Base-by-base conservation (phyloP, 92 coral and sea anemone genomes). In the Parazoanthus swiftii region DNA sequence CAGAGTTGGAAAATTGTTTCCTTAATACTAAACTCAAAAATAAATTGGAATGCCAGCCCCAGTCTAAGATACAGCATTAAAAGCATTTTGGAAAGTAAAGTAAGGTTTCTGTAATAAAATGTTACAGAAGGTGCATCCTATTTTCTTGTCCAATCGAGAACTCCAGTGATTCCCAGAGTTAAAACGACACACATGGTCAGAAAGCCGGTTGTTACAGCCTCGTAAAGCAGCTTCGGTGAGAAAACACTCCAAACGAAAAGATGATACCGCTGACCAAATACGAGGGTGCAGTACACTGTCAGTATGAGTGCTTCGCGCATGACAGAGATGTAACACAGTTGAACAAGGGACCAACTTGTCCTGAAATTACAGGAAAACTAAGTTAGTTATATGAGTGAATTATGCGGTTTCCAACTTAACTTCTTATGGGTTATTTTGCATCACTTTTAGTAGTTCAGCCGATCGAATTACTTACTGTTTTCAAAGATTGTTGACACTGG, bases 181-280 rank as follows among this genome's bases (percentile, higher is more conserved):
- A 65, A 20, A 10, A 66, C 8, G 35, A 90, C 85, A 86, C 88
- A 74, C 54, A 38, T 11, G 65, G 88, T 51, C 15, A 86, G 50
- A 43, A 92, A 74, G 81, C 92, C 65, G 25, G 95, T 93, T 56
- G 89, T 89, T 77, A 90, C 80, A 26, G 92, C 86, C 50, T 97
- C 99, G 81, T 93, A 97, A 56, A 97, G 85, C 76, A 97, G 89
- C 92, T 97, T 97, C 8, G 99, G 99, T 6, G 99, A 97, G 91
- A 97, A 97, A 51, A 97, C 99, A 73, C 97, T 95, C 99, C 99
- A 97, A 42, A 97, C 97, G 80, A 97, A 97, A 78, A 97, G 94
- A 86, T 97, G 99, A 90, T 95, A 97, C 91, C 99, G 92, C 94
- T 95, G 98, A 36, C 93, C 90, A 89, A 94, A 97, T 20, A 93